phyloP scores from a whole-genome alignment of 2,797 vertebrate species.

The Bovichtus variegatus region DNA sequence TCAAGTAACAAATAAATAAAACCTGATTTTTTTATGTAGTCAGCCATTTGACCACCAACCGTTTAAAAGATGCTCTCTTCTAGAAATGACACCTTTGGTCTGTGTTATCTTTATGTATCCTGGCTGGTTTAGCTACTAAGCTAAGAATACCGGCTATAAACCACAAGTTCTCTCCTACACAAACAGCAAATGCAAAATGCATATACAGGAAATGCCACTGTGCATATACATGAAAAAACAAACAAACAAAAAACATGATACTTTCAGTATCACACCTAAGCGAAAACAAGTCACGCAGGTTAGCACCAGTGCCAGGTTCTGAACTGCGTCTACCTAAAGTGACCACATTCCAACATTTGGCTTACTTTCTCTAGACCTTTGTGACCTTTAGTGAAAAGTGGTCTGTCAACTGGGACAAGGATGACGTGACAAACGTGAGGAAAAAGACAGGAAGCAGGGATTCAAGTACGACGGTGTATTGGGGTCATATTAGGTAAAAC shows the following conservation, averaged over 20 bases:
- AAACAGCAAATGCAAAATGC: too few relatives aligned
- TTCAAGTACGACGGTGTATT: too few relatives aligned
- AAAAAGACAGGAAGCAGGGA: not conserved
- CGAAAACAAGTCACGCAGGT: not conserved
- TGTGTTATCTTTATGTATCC: slow-evolving; percentile 19
- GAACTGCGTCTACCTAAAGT: not conserved
- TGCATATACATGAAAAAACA: not conserved
- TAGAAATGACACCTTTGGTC: not conserved
- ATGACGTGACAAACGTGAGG: not conserved
- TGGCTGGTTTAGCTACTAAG: slow-evolving; percentile 16
- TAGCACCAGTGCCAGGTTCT: too few relatives aligned
- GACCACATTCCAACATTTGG: not conserved
- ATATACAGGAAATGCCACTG: not conserved
- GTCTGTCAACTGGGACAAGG: not conserved
- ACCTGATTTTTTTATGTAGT: not conserved
- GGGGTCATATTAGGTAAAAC: too few relatives aligned
- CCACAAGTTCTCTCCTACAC: not conserved
- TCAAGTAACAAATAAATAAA: not conserved
- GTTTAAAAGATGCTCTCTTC: slow-evolving; percentile 1
- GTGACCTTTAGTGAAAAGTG: not conserved
- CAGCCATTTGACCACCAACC: not conserved
- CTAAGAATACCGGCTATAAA: slow-evolving; percentile 6
- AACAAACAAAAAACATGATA: not conserved
- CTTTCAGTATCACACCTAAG: not conserved
- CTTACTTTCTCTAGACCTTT: not conserved